Evolutionary conservation across 2,888 invertebrate species (phyloP), one percentile per base, ranked within the genome.

Genomic region (Gibbula magus): DNA sequence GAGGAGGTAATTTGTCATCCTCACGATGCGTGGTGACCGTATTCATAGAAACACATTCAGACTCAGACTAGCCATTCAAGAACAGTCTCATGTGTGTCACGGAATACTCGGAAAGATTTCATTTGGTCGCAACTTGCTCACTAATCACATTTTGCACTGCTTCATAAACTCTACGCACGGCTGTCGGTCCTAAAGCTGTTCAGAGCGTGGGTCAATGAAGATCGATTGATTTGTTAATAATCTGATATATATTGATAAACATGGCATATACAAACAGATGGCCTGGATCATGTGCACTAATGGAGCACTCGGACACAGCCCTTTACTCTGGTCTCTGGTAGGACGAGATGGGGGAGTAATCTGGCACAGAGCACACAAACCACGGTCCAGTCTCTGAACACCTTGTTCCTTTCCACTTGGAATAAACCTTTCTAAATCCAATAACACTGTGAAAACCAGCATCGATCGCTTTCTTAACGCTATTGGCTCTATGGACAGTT

Each of bases 361-460:
- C 70, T 70, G 70, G 45, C 45, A n/a, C 29, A 39, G 20, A 70
- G n/a, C 70, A 10, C 32, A n/a, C 35, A 20, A 20, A 70, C 70
- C 70, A 35, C 70, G 35, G 35, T 18, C 39, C 32, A 39, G 32
- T 70, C 70, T 10, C 10, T 70, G 35, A 70, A 39, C 70, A 70
- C 70, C 70, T 70, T 70, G 35, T 20, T 20, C 39, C 32, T 35
- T 18, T 39, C 35, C n/a, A 32, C 7, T 18, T 10, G 29, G 70
- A 70, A 70, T 70, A 70, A 35, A 32, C 70, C 70, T 70, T 70
- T 70, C 70, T 39, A 70, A 70, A 70, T 70, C 70, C 39, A 70
- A 70, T 70, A 70, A 70, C 70, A 70, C 70, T 35, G 35, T 35
- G 70, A 70, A 70, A 67, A 70, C 32, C n/a, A 70, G 29, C 70